Conservation (phyloP, 2,113 vertebrate genomes). For the Sminthopsis crassicaudata region DNA sequence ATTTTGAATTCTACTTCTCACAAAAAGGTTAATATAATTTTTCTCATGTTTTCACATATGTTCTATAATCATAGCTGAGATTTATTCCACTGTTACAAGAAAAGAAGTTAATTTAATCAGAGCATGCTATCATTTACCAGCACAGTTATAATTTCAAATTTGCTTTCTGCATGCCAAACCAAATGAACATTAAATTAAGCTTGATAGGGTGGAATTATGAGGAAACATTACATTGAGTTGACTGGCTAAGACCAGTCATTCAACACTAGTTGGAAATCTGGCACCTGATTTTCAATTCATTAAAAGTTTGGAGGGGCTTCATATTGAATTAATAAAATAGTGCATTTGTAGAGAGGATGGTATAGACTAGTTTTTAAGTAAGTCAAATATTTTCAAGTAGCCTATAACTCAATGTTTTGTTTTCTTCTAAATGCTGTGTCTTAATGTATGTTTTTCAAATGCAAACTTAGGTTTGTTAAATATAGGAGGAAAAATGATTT, state of each 20-base stretch:
- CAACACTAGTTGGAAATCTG: neutral
- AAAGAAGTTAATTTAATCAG: neutral
- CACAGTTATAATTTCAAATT: neutral
- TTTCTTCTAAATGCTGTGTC: neutral
- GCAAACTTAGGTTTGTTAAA: neutral
- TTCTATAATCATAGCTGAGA: neutral
- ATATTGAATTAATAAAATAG: neutral
- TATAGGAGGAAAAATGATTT: neutral
- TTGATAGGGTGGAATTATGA: neutral
- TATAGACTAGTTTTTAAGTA: neutral
- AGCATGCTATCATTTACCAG: neutral
- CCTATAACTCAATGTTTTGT: neutral
- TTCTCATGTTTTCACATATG: neutral
- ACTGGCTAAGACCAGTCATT: no score
- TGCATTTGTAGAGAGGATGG: neutral
- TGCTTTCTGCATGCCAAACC: neutral
- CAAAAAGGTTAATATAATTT: neutral
- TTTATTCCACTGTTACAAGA: neutral
- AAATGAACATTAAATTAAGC: neutral
- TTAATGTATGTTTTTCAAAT: neutral
- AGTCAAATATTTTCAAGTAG: neutral
- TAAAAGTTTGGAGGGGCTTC: neutral
- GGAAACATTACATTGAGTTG: neutral
- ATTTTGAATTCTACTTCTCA: neutral
- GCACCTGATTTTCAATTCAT: neutral